Conservation (phyloP, 2,888 invertebrate genomes). For the Tenthredo scrophulariae region DNA sequence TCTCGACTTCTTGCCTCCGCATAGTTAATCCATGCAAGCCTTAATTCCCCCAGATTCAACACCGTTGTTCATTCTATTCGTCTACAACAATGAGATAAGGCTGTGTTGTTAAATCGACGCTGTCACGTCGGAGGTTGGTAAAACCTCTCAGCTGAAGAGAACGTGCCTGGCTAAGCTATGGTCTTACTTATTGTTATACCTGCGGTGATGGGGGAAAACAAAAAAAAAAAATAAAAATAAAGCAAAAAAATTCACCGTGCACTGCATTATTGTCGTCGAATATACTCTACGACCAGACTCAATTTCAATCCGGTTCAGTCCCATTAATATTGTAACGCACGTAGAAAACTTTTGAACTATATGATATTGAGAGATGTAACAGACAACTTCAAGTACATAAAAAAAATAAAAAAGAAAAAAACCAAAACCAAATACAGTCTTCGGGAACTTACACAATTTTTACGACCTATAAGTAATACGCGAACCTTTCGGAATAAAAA, state of each 20-base stretch:
- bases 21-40: background rate
- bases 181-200: background rate
- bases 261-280: slow-evolving; percentile 4
- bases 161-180: slow-evolving; percentile 2
- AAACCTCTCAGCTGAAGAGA: slow-evolving; percentile 14
- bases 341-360: background rate
- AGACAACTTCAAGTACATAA: background rate
- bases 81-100: background rate
- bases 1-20: background rate
- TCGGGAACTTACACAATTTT: background rate
- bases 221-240: background rate
- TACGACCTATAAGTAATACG: too few species aligned
- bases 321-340: background rate
- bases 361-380: background rate
- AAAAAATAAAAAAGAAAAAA: background rate
- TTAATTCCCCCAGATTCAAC: background rate
- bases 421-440: background rate
- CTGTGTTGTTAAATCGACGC: background rate
- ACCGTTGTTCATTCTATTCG: background rate
- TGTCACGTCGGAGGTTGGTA: slow-evolving; percentile 28
- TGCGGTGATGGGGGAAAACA: background rate
- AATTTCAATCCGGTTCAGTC: background rate
- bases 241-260: background rate
- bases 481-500: too few species aligned
- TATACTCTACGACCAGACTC: background rate